Evolutionary conservation across 1,140 invertebrate species (phyloP), one percentile per base, ranked within the genome.

Genomic region (Plectus sambesii): DNA sequence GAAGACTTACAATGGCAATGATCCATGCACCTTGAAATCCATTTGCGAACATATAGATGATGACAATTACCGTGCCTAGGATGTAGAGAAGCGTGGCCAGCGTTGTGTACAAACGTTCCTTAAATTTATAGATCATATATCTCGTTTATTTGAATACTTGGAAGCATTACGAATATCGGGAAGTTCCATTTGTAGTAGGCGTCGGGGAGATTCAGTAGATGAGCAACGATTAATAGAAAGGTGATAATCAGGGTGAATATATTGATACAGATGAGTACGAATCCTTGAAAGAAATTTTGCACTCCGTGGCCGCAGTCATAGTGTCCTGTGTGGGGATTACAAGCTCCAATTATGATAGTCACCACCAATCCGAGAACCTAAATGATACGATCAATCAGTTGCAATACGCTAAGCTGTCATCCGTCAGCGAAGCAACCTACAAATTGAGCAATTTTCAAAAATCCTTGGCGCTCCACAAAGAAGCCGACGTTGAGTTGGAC

Each of bases 231-330:
- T 15, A 51, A 26, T 9, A 52, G 19, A 6, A 52, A 12, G 5
- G 49, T 51, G n/a, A 51, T 51, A 24, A 52, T 36, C 22, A 39
- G 33, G 36, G 53, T 51, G 49, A 51, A 51, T 17, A 49, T 49
- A 35, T 51, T 51, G 6, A 53, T 39, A 29, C 49, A 51, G 20
- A 49, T 15, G 5, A 50, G 36, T 9, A 42, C 22, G 24, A 51
- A 51, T 5, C 50, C 17, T 42, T 46, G 44, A 5, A n/a, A 6
- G 22, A 46, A 46, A n/a, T 22, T 40, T 15, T 46, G 27, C 5
- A 46, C 45, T 22, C 44, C 45, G 44, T n/a, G n/a, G n/a, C n/a
- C n/a, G n/a, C n/a, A n/a, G n/a, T n/a, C n/a, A n/a, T n/a, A n/a
- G n/a, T n/a, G n/a, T n/a, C n/a, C n/a, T n/a, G n/a, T n/a, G n/a